phyloP scores from a whole-genome alignment of 2,888 invertebrate species.

The Pandemis cinnamomeana region DNA sequence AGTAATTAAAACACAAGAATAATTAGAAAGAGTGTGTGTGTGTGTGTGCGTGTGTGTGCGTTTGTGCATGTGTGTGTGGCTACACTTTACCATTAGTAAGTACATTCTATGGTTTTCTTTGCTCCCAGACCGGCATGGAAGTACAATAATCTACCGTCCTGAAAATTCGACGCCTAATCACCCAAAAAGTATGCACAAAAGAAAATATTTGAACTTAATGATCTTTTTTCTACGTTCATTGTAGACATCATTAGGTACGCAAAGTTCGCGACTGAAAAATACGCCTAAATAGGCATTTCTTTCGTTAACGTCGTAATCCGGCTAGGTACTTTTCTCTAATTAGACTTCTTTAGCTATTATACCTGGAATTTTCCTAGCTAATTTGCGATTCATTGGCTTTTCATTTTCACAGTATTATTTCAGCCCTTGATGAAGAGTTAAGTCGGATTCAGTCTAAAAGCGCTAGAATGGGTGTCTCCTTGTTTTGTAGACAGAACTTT shows the following conservation, averaged over 20 bases:
- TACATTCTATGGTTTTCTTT: too few species aligned
- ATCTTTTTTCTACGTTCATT: slow-evolving; percentile 27
- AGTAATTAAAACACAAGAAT: too few species aligned
- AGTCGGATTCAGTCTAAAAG: too few species aligned
- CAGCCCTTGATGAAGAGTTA: background rate
- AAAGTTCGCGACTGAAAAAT: slow-evolving; percentile 19
- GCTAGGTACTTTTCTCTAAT: slow-evolving; percentile 1
- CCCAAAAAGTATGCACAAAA: slow-evolving; percentile 26
- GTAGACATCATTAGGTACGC: slow-evolving; percentile 24
- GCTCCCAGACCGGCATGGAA: too few species aligned
- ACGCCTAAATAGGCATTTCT: background rate
- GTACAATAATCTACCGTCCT: background rate
- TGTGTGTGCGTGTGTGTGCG: too few species aligned
- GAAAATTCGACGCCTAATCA: slow-evolving; percentile 26
- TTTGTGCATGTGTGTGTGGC: too few species aligned
- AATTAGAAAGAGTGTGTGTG: too few species aligned
- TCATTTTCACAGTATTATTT: background rate
- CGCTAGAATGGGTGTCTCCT: too few species aligned
- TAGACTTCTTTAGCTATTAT: background rate
- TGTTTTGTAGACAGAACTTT: too few species aligned
- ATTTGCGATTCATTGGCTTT: background rate
- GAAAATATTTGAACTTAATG: slow-evolving; percentile 18
- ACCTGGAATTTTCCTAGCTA: background rate
- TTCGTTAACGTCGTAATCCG: background rate
- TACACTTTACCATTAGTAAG: too few species aligned